These are phyloP conservation scores for Muraenolepis orangiensis DNA, from an alignment of 2,797 vertebrate species.

Conservation along the genomic window DNA sequence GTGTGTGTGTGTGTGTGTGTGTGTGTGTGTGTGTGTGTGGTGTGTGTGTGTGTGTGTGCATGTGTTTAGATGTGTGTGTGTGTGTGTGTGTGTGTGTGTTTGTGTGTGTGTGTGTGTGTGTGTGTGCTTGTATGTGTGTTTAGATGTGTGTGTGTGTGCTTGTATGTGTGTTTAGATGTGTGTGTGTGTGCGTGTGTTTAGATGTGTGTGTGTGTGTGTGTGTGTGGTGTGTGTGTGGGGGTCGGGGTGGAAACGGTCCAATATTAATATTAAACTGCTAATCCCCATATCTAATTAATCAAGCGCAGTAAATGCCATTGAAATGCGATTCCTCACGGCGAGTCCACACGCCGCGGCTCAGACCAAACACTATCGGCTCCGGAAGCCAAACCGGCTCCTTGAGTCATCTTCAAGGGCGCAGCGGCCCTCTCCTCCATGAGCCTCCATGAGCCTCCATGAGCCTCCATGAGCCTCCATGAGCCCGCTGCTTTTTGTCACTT, in stretches of 20 bases:
- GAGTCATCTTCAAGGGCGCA: slow-evolving; percentile 48
- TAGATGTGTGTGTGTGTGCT: too few species aligned
- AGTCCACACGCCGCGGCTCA: slow-evolving; percentile 20
- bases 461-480: slow-evolving; percentile 17
- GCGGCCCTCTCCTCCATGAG: slow-evolving; percentile 11
- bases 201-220: background rate
- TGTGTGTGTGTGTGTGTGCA: background rate
- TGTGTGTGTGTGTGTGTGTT: background rate
- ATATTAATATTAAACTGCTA: slow-evolving; percentile 77
- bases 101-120: background rate
- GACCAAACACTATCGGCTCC: slow-evolving; percentile 56
- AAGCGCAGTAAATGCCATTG: slow-evolving; percentile 57
- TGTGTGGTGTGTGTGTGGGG: background rate
- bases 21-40: background rate
- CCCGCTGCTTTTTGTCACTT: slow-evolving; percentile 6
- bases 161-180: too few species aligned
- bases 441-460: slow-evolving; percentile 18
- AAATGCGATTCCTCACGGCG: slow-evolving; percentile 65
- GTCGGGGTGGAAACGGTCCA: slow-evolving; percentile 54
- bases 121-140: too few species aligned
- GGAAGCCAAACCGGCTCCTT: slow-evolving; percentile 28
- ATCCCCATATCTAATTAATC: slow-evolving; percentile 77
- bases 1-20: background rate
- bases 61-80: background rate
- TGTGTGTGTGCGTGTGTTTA: background rate